Evolutionary conservation across 2,113 vertebrate genomes (phyloP), one percentile per base, ranked within the genome.

Genomic region (Neopipo cinnamomea): DNA sequence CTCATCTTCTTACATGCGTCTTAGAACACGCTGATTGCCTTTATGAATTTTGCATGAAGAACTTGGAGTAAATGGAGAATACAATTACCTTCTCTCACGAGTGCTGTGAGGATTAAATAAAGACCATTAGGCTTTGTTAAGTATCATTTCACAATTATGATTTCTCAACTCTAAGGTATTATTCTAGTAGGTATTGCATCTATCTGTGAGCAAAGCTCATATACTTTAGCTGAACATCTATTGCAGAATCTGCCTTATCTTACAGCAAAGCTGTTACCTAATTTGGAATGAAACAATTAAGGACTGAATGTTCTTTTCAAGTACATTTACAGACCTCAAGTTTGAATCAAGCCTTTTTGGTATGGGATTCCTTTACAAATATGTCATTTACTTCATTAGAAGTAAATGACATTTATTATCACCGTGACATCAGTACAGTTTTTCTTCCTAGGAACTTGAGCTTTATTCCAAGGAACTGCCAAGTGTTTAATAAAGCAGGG

Each of bases 61-160:
- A 68, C 9, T 47, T 80, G 46, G 50, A 4, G 8, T 46, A 95
- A 94, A 79, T 66, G 55, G 59, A 83, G 93, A 89, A 76, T 70
- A 83, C 0, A 0, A 62, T 66, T 76, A 58, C 17, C 12, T 80
- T 70, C 50, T 85, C 50, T 83, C 67, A 70, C 11, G 52, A 68
- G 16, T 22, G 3, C 10, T 88, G 22, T 24, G 42, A 42, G 46
- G 62, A 85, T 79, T 73, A 89, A 91, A 91, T 42, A 94, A 95
- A 77, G 55, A 55, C 8, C 19, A 76, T n/a, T 79, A 70, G 30
- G 55, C 55, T 88, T 95, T 81, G 33, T 87, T 85, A 89, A 90
- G 30, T 53, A 93, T 74, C 5, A 74, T 96, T 96, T 95, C 88
- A 90, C 67, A 96, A 93, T 88, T 95, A 83, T 83, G 70, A 88